phyloP scores from a whole-genome alignment of 2,888 invertebrate species.

The Acholoe squamosa region DNA sequence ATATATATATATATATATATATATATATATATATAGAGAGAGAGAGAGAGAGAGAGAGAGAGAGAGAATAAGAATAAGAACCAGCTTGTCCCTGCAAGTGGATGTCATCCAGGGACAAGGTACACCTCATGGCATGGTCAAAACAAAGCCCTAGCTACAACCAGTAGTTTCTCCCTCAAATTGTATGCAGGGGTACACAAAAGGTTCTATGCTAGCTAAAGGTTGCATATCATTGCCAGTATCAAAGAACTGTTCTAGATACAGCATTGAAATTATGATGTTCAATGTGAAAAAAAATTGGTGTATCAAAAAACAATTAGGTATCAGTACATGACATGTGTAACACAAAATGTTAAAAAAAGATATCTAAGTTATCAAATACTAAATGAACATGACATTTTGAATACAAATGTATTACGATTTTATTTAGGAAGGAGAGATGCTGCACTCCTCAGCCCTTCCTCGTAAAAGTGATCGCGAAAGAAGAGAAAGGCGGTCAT shows the following conservation, averaged over 20 bases:
- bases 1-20: no score
- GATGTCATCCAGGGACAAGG: no score
- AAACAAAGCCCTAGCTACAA: no score
- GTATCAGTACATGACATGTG: not conserved
- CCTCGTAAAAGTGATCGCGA: constrained; percentile 45
- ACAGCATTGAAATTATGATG: not conserved
- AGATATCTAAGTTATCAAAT: not conserved
- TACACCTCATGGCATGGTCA: no score
- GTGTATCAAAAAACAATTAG: not conserved
- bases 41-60: no score
- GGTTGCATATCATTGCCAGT: no score
- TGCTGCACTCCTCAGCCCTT: not conserved
- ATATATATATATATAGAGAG: no score
- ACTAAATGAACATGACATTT: not conserved
- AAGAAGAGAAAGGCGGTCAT: not conserved
- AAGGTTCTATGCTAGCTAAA: no score
- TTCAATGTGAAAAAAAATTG: not conserved
- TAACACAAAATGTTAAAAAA: not conserved
- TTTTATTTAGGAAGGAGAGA: not conserved
- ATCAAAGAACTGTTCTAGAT: not conserved
- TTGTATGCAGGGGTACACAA: no score
- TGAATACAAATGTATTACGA: not conserved
- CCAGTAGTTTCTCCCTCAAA: no score
- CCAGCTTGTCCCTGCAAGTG: no score
- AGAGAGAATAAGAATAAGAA: no score